Percentiles rank a stretch among this genome's conserved stretches.
Conservation (phyloP, 2,113 vertebrate genomes). For the Microcebus tavaratra region DNA sequence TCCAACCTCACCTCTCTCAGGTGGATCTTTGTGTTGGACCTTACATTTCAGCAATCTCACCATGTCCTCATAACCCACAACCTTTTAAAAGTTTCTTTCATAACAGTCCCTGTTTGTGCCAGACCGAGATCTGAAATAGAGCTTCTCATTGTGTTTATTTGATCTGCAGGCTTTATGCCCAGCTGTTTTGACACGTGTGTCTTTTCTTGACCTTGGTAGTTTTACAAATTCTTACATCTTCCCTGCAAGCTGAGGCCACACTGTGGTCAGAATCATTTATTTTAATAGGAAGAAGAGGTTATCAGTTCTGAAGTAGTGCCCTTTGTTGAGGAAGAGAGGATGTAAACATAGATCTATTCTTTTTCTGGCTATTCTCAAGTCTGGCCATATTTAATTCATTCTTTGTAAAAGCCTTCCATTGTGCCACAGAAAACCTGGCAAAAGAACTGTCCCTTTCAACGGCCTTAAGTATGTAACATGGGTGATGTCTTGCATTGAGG, state of each 20-base stretch:
- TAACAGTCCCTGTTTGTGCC: neutral
- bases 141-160: neutral
- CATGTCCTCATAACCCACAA: neutral
- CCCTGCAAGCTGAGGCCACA: neutral
- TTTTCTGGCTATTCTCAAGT: neutral
- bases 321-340: neutral
- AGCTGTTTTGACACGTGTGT: neutral
- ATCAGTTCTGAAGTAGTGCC: neutral
- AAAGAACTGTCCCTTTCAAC: neutral
- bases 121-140: neutral
- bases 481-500: neutral
- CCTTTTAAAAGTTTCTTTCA: neutral
- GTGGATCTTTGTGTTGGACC: neutral
- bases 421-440: neutral
- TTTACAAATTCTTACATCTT: constrained; percentile 25
- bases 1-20: neutral
- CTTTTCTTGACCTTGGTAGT: neutral
- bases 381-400: neutral
- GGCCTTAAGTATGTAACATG: rapidly evolving
- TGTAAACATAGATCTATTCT: neutral
- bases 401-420: neutral
- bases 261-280: constrained; percentile 5
- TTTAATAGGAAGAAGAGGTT: neutral
- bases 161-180: neutral
- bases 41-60: neutral